Conservation (phyloP, 1,140 invertebrate species). For the Dryas iulia region DNA sequence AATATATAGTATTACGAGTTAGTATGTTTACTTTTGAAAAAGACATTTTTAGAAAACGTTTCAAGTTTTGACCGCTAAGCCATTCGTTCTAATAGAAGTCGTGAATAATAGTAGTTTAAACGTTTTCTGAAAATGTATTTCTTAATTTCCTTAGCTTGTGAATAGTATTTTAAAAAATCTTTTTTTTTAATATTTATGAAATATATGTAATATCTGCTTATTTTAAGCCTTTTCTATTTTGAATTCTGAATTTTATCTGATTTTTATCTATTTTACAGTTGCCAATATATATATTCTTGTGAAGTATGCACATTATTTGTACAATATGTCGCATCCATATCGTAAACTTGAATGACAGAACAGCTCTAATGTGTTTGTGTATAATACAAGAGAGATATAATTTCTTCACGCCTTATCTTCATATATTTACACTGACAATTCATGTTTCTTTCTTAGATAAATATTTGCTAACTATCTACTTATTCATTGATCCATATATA, state of each 20-base stretch:
- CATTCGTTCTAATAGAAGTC: too few relatives aligned
- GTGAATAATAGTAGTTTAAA: too few relatives aligned
- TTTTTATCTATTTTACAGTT: background rate
- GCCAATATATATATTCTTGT: too few relatives aligned
- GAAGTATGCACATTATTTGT: background rate
- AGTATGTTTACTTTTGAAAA: too few relatives aligned
- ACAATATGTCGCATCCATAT: background rate
- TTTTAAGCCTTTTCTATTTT: background rate
- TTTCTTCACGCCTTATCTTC: background rate
- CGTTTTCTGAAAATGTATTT: too few relatives aligned
- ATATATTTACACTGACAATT: background rate
- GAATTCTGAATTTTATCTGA: background rate
- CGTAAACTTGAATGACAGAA: background rate
- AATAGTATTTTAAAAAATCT: too few relatives aligned
- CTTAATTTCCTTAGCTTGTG: too few relatives aligned
- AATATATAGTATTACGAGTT: too few relatives aligned
- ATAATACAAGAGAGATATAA: conserved; percentile 12
- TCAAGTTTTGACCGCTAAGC: too few relatives aligned
- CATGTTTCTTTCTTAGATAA: background rate
- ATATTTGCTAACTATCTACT: too few relatives aligned
- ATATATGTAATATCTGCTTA: background rate
- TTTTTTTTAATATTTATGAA: background rate
- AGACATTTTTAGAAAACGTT: too few relatives aligned
- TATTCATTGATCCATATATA: too few relatives aligned
- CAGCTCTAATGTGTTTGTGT: background rate